Base-by-base conservation (phyloP, 2,113 vertebrate genomes). In the Nesospiza acunhae region DNA sequence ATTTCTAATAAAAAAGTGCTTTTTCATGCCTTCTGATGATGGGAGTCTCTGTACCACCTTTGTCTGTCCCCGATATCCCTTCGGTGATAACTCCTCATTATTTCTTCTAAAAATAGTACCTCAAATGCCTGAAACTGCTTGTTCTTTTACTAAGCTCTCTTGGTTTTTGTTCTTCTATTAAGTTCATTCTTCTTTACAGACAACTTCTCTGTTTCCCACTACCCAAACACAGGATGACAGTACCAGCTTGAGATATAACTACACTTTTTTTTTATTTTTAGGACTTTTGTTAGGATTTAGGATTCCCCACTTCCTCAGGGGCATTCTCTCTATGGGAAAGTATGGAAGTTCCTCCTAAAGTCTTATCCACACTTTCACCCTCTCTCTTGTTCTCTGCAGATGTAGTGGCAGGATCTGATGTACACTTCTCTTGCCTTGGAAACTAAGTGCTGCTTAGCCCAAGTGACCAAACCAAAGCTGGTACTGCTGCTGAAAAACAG, bases 401-500 rank as follows among this genome's bases (percentile, higher is more conserved):
- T 28, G 22, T 2, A 52, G 22, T 7, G 21, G 41, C 46, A 96
- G n/a, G 46, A 76, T 84, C 60, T 28, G 35, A 42, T 3, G 11
- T 14, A 64, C 0, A 1, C 11, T 79, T 41, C 55, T 49, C 60
- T 63, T 58, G 24, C 59, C 86, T 58, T 70, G 60, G 31, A 33
- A 91, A 30, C 28, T 7, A 58, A 68, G 28, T 28, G 37, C 6
- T 53, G 63, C 64, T 63, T 62, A 42, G 16, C 26, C 33, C 41
- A 67, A 60, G 62, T 2, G 0, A 7, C 23, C 55, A 62, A 62
- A 58, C 16, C 27, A 59, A 15, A 55, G 12, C 13, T 35, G 60
- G n/a, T 31, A 59, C 10, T 0, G 3, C 27, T 1, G 0, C 33
- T 33, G 11, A 53, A 72, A 88, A 69, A 37, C 1, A 5, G 37